Percentiles rank a stretch among this genome's conserved stretches.
phyloP scores from a whole-genome alignment of 2,888 invertebrate species.

The Eupithecia subumbrata region DNA sequence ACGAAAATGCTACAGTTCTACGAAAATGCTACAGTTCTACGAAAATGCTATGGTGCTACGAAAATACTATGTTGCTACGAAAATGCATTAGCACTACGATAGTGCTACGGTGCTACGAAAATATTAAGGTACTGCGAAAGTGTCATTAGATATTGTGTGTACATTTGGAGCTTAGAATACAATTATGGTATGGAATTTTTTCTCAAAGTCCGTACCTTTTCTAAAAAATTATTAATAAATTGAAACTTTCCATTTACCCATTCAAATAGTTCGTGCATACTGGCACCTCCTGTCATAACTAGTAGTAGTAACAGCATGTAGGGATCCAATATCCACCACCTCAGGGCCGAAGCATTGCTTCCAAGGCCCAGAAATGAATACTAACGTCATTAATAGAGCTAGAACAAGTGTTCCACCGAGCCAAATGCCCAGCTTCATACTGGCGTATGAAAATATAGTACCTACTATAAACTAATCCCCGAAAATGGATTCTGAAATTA shows the following conservation, averaged over 20 bases:
- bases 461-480: background rate
- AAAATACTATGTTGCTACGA: conserved; percentile 11
- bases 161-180: no score
- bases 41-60: background rate
- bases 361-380: background rate
- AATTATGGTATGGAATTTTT: no score
- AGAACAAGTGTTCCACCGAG: background rate
- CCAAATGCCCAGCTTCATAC: background rate
- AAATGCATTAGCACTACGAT: background rate
- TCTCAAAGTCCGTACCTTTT: no score
- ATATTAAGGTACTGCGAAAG: no score
- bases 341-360: background rate
- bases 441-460: background rate
- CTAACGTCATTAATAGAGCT: background rate
- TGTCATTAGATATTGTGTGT: no score
- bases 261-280: conserved; percentile 19
- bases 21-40: background rate
- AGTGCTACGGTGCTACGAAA: background rate
- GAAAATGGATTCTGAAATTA: background rate
- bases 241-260: no score
- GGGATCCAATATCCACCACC: conserved; percentile 4
- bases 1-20: background rate
- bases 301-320: background rate
- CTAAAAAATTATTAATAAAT: no score
- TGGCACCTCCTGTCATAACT: conserved; percentile 19